phyloP scores from a whole-genome alignment of 2,888 invertebrate species.

The Tetranychus piercei region DNA sequence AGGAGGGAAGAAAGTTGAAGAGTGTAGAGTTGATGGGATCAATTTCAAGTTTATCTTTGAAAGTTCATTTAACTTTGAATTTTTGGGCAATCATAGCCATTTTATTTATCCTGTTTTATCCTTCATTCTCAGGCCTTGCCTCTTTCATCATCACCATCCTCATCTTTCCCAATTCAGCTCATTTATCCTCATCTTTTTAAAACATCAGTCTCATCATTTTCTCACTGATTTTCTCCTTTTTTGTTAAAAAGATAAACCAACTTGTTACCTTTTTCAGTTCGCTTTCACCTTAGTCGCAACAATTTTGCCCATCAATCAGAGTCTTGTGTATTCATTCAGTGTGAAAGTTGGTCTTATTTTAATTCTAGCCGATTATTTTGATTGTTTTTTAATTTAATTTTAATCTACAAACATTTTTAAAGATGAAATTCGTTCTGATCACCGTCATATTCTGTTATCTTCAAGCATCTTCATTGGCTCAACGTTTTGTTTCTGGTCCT shows the following conservation, averaged over 20 bases:
- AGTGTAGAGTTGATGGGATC: neutral
- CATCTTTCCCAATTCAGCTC: neutral
- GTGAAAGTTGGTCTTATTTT: too few relatives aligned
- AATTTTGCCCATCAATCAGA: neutral
- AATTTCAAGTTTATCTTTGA: neutral
- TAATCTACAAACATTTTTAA: neutral
- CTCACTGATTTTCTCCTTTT: neutral
- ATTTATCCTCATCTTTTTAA: too few relatives aligned
- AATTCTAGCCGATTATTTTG: neutral
- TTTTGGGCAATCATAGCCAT: neutral
- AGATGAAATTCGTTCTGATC: neutral
- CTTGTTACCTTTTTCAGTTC: neutral
- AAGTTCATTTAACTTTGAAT: neutral
- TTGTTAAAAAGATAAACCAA: neutral
- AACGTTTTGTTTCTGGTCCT: constrained; percentile 21
- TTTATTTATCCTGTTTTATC: neutral
- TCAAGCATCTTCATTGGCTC: neutral
- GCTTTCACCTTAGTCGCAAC: neutral
- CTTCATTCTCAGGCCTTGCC: neutral
- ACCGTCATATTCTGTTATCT: neutral
- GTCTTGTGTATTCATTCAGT: neutral
- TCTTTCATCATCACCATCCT: neutral
- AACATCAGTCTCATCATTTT: neutral
- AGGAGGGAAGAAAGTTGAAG: neutral
- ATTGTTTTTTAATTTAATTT: neutral